These are phyloP conservation scores for Octopus bimaculoides DNA, from an alignment of 1,140 invertebrate species.

Conservation along the genomic window DNA sequence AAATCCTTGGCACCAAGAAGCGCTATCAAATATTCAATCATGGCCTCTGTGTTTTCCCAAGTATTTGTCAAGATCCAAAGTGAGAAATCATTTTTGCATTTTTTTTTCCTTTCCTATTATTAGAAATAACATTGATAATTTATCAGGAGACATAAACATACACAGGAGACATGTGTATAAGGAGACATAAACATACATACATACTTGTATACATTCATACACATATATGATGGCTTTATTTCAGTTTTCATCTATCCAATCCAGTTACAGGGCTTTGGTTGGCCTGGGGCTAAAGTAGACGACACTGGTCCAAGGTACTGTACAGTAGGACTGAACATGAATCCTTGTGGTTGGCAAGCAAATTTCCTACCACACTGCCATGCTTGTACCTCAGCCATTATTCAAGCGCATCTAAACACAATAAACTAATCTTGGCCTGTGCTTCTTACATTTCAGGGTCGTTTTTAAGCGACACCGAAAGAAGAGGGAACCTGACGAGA, in stretches of 20 bases:
- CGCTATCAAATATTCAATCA: constrained; percentile 57
- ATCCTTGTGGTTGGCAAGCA: no score
- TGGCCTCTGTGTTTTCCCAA: constrained; percentile 57
- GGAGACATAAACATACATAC: background rate
- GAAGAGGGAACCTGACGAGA: constrained; percentile 50
- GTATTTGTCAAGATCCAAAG: constrained; percentile 57
- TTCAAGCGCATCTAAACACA: no score
- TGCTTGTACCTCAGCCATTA: no score
- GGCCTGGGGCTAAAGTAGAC: no score
- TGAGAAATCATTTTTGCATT: constrained; percentile 20
- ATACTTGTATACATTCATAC: background rate
- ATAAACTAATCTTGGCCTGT: no score
- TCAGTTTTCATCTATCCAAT: no score
- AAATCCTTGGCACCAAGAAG: constrained; percentile 54
- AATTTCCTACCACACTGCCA: no score
- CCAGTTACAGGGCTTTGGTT: no score
- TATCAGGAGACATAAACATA: background rate
- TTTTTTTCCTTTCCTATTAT: background rate
- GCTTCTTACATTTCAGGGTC: constrained; percentile 33
- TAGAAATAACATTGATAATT: background rate
- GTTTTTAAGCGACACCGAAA: constrained; percentile 54
- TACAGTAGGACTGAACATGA: no score
- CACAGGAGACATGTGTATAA: background rate
- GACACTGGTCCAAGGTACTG: no score
- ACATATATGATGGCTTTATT: no score